Conservation (phyloP, 2,797 vertebrate genomes). For the Sitta carolinensis region DNA sequence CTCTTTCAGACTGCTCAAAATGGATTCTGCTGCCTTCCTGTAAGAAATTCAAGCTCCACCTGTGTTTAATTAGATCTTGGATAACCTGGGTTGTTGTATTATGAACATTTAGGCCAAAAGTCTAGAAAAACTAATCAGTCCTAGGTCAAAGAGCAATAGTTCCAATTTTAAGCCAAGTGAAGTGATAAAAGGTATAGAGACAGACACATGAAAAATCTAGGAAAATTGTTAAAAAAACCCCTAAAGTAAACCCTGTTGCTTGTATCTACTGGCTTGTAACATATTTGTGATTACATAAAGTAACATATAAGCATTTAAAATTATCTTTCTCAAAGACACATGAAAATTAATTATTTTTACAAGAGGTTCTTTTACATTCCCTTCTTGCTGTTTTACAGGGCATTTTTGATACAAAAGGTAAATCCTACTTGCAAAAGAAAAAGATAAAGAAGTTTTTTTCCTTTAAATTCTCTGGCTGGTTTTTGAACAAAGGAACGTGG, state of each 20-base stretch:
- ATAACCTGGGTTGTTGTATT: slow-evolving; percentile 60
- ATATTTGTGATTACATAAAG: neutral
- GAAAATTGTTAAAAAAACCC: neutral
- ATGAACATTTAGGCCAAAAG: slow-evolving; percentile 39
- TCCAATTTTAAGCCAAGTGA: slow-evolving; percentile 46
- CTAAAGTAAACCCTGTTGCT: neutral
- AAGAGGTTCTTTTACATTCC: neutral
- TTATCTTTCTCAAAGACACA: neutral
- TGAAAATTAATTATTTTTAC: neutral
- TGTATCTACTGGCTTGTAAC: neutral
- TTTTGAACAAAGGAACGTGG: neutral
- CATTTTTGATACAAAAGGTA: neutral
- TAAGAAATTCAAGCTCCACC: slow-evolving; percentile 38
- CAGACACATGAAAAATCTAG: neutral
- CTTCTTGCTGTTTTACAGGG: neutral
- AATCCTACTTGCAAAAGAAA: slow-evolving; percentile 2
- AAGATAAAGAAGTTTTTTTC: neutral
- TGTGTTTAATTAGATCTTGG: slow-evolving; percentile 64
- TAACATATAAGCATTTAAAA: neutral
- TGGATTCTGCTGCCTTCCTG: neutral
- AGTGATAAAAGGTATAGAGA: neutral
- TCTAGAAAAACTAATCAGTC: slow-evolving; percentile 51
- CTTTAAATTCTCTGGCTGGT: neutral
- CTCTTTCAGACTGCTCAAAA: slow-evolving; percentile 17
- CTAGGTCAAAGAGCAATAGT: slow-evolving; percentile 30